Base-by-base conservation (phyloP, 2,797 vertebrate genomes). In the Serranus cabrilla region DNA sequence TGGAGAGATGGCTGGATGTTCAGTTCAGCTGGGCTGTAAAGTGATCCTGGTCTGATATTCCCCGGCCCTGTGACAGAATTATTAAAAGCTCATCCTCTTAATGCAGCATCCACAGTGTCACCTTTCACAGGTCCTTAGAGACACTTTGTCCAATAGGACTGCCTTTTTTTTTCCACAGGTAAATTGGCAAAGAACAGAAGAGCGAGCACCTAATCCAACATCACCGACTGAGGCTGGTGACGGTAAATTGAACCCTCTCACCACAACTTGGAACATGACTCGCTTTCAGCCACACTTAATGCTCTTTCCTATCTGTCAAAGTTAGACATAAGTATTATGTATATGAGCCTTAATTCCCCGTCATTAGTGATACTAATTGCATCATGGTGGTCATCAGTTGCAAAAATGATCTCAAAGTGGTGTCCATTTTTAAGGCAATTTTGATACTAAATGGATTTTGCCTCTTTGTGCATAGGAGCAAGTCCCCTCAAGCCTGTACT, bases 11-110 rank as follows among this genome's bases (percentile, higher is more conserved):
- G 63, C 69, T 70, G 47, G 68, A 87, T 85, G 72, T 73, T 86
- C 69, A 78, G 57, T 76, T 82, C 68, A 56, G 71, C 71, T 52
- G 74, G 76, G 39, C 80, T 92, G 93, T 93, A 94, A 94, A 92
- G 85, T 76, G 92, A 95, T 91, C 89, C 82, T 37, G 3, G 78
- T 79, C 86, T 73, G 82, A 94, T 95, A 93, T 95, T 93, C 88
- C 57, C 80, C 79, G 64, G 82, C 86, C 81, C 75, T 76, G 88
- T 91, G 90, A 92, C 91, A 93, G 90, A 94, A 95, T 94, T 94
- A 91, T 94, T 93, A 92, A 94, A 91, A 91, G 87, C 93, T 93
- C 92, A 94, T 95, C 90, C 84, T 93, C 91, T 89, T 93, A 94
- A 93, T 91, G 90, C 87, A 89, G 82, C 85, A 90, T 92, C 84